Conservation (phyloP, 1,140 invertebrate species). For the Plectrocnemia conspersa region DNA sequence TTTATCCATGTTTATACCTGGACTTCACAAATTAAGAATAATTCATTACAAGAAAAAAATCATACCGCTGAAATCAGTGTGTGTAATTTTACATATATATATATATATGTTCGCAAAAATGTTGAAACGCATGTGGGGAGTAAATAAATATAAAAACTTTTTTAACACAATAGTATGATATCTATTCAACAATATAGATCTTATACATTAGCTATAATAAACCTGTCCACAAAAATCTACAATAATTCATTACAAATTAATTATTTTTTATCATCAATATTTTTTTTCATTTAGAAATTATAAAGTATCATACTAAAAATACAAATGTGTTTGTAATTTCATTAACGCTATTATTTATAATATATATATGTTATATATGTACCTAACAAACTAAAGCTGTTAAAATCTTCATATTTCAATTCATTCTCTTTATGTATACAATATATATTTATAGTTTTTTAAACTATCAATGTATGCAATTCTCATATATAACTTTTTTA, state of each 20-base stretch:
- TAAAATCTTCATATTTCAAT: constrained; percentile 28
- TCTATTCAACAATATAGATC: constrained; percentile 38
- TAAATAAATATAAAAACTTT: constrained; percentile 24
- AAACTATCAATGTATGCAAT: constrained; percentile 24
- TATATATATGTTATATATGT: constrained; percentile 17
- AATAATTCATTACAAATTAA: constrained; percentile 35
- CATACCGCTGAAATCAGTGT: too few relatives aligned
- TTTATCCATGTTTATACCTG: too few relatives aligned
- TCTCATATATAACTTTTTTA: constrained; percentile 4
- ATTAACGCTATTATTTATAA: constrained; percentile 14
- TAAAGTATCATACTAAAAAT: constrained; percentile 33
- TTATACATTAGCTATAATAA: constrained; percentile 36
- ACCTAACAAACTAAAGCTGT: constrained; percentile 31
- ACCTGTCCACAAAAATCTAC: constrained; percentile 37
- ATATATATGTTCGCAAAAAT: too few relatives aligned
- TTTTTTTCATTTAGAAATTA: constrained; percentile 24
- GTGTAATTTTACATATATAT: too few relatives aligned
- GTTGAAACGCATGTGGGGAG: background rate
- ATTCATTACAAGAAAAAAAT: too few relatives aligned
- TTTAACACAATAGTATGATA: constrained; percentile 37
- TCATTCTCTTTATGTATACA: constrained; percentile 24
- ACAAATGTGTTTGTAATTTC: constrained; percentile 33
- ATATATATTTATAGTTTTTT: constrained; percentile 11
- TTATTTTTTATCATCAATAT: constrained; percentile 22
- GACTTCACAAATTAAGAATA: too few relatives aligned